These are phyloP conservation scores for Neotoma lepida DNA, from an alignment of 2,113 vertebrate genomes.

Conservation along the genomic window DNA sequence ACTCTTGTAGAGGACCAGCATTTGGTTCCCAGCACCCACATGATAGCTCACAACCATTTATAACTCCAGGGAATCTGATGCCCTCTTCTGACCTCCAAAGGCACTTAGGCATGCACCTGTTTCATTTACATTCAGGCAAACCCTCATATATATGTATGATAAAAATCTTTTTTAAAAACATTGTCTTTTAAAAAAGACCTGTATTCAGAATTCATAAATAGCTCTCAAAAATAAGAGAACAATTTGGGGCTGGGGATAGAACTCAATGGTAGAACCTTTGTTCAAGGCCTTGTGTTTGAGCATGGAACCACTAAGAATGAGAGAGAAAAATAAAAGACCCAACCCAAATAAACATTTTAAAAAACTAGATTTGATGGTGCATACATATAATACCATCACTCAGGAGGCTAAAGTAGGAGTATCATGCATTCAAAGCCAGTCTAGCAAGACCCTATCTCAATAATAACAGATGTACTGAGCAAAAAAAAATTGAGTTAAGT, in stretches of 20 bases:
- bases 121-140: neutral
- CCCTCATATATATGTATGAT: neutral
- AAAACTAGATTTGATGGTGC: neutral
- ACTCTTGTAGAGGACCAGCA: neutral
- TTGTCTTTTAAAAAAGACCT: neutral
- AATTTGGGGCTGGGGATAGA: neutral
- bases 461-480: neutral
- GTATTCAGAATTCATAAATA: neutral
- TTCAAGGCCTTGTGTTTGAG: neutral
- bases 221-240: neutral
- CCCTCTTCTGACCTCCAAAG: neutral
- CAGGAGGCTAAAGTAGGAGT: neutral
- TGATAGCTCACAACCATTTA: neutral
- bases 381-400: neutral
- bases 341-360: neutral
- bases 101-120: neutral
- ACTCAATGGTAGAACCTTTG: neutral
- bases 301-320: neutral
- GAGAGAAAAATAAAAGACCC: neutral
- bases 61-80: neutral
- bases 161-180: neutral
- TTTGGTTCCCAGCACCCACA: neutral
- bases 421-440: neutral
- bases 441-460: neutral
- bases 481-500: neutral